A percentile compares a stretch with the other conserved stretches of the same genome.
phyloP scores from a whole-genome alignment of 2,888 invertebrate species.

The Epicampocera succincta region DNA sequence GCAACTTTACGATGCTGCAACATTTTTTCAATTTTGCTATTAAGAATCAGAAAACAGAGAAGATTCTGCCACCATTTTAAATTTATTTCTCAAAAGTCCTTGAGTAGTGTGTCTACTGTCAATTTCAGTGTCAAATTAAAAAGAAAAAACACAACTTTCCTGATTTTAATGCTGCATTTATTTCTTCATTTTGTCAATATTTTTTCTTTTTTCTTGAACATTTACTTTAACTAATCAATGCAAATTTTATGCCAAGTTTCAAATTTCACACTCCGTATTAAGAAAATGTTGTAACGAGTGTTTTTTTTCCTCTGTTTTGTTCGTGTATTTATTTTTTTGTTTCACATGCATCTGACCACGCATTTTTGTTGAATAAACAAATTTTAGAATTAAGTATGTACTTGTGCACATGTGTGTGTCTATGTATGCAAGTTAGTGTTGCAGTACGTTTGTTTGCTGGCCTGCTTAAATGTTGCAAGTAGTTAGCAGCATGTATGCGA shows the following conservation, averaged over 20 bases:
- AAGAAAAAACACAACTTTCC: constrained; percentile 34
- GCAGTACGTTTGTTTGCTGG: not conserved
- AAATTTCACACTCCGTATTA: constrained; percentile 66
- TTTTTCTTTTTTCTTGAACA: constrained; percentile 20
- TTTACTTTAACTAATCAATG: constrained; percentile 66
- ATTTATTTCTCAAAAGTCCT: constrained; percentile 9
- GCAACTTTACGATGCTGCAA: too few species aligned
- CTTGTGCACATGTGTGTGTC: not conserved
- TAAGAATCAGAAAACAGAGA: too few species aligned
- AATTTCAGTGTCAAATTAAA: constrained; percentile 50
- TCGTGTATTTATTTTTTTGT: constrained; percentile 18
- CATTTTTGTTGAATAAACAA: constrained; percentile 61
- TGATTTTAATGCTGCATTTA: constrained; percentile 33
- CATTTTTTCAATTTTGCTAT: too few species aligned
- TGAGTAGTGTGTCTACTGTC: constrained; percentile 48
- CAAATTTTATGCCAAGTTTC: constrained; percentile 68
- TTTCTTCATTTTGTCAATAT: constrained; percentile 20
- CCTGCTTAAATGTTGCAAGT: constrained; percentile 13
- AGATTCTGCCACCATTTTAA: not conserved
- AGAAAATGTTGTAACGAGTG: constrained; percentile 53
- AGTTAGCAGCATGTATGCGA: not conserved
- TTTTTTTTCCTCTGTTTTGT: constrained; percentile 2
- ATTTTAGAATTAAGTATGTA: constrained; percentile 40
- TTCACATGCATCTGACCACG: constrained; percentile 58
- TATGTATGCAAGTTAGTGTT: not conserved